phyloP scores from a whole-genome alignment of 2,888 invertebrate species.

The Diarsia mendica region DNA sequence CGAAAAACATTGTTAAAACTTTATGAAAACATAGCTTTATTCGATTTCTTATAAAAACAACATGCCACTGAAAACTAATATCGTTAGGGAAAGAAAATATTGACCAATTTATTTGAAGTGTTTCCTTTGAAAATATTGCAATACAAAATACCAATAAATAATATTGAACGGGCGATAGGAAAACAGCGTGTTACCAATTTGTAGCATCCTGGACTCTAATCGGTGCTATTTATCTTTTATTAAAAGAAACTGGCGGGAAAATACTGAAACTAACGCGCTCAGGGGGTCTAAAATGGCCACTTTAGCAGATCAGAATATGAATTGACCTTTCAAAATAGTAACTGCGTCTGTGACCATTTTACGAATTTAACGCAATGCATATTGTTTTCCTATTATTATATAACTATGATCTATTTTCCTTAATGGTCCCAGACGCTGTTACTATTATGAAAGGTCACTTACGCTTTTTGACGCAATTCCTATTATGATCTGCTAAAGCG shows the following conservation, averaged over 20 bases:
- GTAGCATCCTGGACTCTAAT: conserved; percentile 11
- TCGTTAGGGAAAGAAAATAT: conserved; percentile 24
- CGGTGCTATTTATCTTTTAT: conserved; percentile 19
- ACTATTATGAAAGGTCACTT: no score
- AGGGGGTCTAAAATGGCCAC: no score
- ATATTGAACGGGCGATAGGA: conserved; percentile 18
- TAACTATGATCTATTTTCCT: no score
- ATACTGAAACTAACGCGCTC: background rate
- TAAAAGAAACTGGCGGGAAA: conserved; percentile 7
- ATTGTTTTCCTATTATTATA: no score
- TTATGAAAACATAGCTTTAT: conserved; percentile 7
- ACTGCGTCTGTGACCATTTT: no score
- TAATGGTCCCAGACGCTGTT: no score
- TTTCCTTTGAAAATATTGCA: conserved; percentile 37
- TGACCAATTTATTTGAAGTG: conserved; percentile 15
- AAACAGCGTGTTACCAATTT: conserved; percentile 49
- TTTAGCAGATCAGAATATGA: no score
- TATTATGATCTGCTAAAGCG: no score
- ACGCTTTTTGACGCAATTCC: no score
- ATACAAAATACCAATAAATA: conserved; percentile 32
- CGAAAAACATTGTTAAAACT: background rate
- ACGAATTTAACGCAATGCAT: no score
- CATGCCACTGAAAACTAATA: conserved; percentile 6
- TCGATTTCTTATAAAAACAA: conserved; percentile 21
- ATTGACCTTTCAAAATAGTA: no score